Base-by-base conservation (phyloP, 2,113 vertebrate genomes). In the Typhlomys cinereus region DNA sequence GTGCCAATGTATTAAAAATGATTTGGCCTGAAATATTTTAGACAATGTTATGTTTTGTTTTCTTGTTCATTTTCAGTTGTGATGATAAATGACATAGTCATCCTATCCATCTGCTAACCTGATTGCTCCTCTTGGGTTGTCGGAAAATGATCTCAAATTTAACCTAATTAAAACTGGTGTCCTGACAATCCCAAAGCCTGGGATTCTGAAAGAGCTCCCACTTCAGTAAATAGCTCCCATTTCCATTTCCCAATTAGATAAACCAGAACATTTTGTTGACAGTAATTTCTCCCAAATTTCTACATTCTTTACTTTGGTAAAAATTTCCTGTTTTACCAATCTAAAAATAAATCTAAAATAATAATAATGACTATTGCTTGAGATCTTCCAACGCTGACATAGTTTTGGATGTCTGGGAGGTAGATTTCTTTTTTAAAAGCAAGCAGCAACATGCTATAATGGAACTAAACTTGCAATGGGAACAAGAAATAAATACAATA, bases 111-210 rank as follows among this genome's bases (percentile, higher is more conserved):
- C 54, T 80, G 41, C 61, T n/a, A 85, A 36, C 21, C 29, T 71
- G 54, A 84, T 41, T 88, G 25, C 13, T 88, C 8, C 25, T 85
- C 41, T 78, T 85, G 34, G 69, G 67, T n/a, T 82, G 18, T 76
- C 29, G 89, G 50, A 59, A 90, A 88, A 12, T 93, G 61, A 75
- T 46, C 36, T 90, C 46, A 85, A 41, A 71, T 82, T 85, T 67
- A 92, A 86, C 12, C 20, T 82, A 52, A 94, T 86, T 73, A 75
- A 81, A 94, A 85, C 48, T 46, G 39, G 23, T 88, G 23, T 9
- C 27, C 25, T 92, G 67, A 75, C 39, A 25, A 84, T 1, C 34
- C 46, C 36, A 39, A 90, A 57, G 92, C 15, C 20, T 70, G 66
- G 34, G 44, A 23, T 89, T 80, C 61, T 62, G 25, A 44, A 92